phyloP scores from a whole-genome alignment of 2,113 vertebrate genomes.

The Suncus etruscus region DNA sequence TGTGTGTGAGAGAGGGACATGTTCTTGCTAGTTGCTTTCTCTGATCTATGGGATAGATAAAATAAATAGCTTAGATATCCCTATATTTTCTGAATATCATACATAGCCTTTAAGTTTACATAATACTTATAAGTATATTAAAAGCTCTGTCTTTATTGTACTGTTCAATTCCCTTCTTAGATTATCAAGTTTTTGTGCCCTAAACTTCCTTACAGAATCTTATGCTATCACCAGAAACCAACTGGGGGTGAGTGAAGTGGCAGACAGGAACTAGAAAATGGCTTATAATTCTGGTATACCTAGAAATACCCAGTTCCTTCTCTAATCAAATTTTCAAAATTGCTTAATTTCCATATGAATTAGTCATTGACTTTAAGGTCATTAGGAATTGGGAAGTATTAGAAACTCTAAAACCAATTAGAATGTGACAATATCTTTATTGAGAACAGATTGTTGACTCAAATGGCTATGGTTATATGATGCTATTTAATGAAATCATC shows the following conservation, averaged over 20 bases:
- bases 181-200: constrained; percentile 48
- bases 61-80: neutral
- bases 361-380: constrained; percentile 65
- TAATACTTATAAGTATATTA: constrained; percentile 56
- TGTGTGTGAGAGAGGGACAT: neutral
- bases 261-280: constrained; percentile 57
- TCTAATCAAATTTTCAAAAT: constrained; percentile 70
- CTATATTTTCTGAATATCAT: neutral
- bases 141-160: constrained; percentile 30
- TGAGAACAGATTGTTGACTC: constrained; percentile 63
- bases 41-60: neutral
- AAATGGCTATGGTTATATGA: constrained; percentile 52
- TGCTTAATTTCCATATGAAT: constrained; percentile 55
- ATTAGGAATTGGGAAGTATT: constrained; percentile 58
- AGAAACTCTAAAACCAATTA: constrained; percentile 54
- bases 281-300: constrained; percentile 34
- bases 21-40: constrained; percentile 4
- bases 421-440: constrained; percentile 62
- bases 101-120: constrained; percentile 29
- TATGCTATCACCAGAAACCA: constrained; percentile 27
- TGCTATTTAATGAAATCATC: constrained; percentile 57
- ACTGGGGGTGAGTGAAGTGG: constrained; percentile 22
- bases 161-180: constrained; percentile 25
- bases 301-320: constrained; percentile 51
- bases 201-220: constrained; percentile 6